These are phyloP conservation scores for Sorex fumeus DNA, from an alignment of 2,113 vertebrate genomes.

Conservation along the genomic window DNA sequence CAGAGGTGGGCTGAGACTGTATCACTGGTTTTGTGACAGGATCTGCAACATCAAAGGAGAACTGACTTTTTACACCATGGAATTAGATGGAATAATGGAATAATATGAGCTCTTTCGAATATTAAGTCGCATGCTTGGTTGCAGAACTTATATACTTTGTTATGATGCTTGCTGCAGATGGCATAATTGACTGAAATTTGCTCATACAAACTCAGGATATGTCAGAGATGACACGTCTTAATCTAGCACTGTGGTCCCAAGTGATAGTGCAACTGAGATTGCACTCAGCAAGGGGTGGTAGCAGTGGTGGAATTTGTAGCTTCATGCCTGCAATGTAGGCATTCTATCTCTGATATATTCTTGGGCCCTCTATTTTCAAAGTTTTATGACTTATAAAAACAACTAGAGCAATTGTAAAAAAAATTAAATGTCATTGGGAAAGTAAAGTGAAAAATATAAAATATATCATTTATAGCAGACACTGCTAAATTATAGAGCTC, in stretches of 20 bases:
- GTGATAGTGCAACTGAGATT: no score
- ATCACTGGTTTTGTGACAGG: constrained; percentile 88
- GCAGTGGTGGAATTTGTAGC: no score
- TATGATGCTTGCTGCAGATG: no score
- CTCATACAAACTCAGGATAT: no score
- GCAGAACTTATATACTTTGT: no score
- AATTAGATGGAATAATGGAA: neutral
- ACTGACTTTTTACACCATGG: neutral
- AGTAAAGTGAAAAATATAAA: constrained; percentile 44
- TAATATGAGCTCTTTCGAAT: constrained; percentile 13
- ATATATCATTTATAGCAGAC: neutral
- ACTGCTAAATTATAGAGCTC: constrained; percentile 44
- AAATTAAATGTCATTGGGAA: neutral
- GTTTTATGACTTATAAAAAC: constrained; percentile 54
- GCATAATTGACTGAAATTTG: no score
- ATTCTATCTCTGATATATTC: no score
- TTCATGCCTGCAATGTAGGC: no score
- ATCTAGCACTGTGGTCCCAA: no score
- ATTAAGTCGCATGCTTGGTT: neutral
- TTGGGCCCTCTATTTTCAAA: neutral
- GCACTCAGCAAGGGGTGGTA: no score
- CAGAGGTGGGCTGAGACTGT: constrained; percentile 86
- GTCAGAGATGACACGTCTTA: no score
- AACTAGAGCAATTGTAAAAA: neutral
- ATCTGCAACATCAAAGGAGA: constrained; percentile 83